phyloP scores from a whole-genome alignment of 2,113 vertebrate genomes.

The Cebidichthys violaceus region DNA sequence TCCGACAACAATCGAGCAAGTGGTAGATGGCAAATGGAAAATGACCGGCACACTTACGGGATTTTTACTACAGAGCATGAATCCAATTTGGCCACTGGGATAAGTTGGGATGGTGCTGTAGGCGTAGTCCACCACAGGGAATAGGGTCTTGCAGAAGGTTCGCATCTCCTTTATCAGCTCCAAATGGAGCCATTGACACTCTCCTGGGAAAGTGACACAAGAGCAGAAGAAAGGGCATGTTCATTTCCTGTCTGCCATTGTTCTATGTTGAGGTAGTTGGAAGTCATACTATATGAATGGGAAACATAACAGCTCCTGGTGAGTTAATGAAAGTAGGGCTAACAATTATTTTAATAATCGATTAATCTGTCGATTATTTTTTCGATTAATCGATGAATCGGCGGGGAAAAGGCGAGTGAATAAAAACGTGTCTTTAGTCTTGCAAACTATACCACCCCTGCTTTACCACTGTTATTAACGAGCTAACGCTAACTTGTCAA shows the following conservation, averaged over 20 bases:
- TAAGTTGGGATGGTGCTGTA: slow-evolving; percentile 98
- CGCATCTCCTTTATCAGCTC: slow-evolving; percentile 98
- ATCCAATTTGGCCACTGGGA: slow-evolving; percentile 98
- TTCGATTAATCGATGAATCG: too few species aligned
- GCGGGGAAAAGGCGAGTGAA: too few species aligned
- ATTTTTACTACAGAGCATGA: slow-evolving; percentile 99
- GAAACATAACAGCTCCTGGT: background rate
- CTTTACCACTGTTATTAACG: too few species aligned
- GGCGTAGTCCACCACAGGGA: slow-evolving; percentile 95
- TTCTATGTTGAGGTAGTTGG: background rate
- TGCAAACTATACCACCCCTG: too few species aligned
- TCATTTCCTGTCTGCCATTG: background rate
- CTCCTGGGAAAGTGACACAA: slow-evolving; percentile 81
- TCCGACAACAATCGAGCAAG: background rate
- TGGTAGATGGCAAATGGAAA: background rate
- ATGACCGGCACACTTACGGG: slow-evolving; percentile 82
- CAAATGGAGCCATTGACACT: slow-evolving; percentile 99
- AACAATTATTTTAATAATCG: too few species aligned
- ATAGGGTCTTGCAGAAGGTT: slow-evolving; percentile 95
- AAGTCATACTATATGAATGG: background rate
- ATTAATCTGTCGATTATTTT: too few species aligned
- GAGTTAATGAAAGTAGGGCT: background rate
- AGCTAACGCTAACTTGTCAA: too few species aligned
- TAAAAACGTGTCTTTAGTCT: too few species aligned
- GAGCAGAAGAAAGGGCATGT: background rate